These are phyloP conservation scores for Chaunax sp. DNA, from an alignment of 2,797 vertebrate species.

Conservation along the genomic window DNA sequence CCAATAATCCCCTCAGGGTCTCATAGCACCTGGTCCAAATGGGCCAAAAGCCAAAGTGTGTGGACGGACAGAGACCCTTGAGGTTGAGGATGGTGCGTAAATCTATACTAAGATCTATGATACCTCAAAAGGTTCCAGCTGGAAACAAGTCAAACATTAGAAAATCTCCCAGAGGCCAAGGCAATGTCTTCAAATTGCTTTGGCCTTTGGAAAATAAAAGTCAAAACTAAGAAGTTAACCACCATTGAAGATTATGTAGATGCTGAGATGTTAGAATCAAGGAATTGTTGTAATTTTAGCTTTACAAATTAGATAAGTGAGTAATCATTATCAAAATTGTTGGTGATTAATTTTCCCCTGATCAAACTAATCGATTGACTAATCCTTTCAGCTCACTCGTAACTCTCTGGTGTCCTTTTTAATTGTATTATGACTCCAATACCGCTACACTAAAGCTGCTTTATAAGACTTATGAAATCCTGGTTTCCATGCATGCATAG, in stretches of 20 bases:
- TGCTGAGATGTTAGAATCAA: neutral
- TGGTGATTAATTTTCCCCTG: neutral
- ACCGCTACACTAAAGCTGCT: conserved; percentile 9
- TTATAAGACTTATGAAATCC: conserved; percentile 1
- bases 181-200: neutral
- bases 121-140: conserved; percentile 1
- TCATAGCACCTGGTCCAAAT: conserved; percentile 77
- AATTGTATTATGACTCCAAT: conserved; percentile 4
- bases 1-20: conserved; percentile 83
- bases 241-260: neutral
- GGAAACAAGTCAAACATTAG: neutral
- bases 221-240: neutral
- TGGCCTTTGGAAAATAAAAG: no score
- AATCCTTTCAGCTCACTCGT: neutral
- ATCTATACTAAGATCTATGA: conserved; percentile 20
- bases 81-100: conserved; percentile 26
- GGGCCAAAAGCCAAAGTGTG: conserved; percentile 66
- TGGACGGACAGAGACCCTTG: conserved; percentile 24
- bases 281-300: neutral
- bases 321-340: neutral
- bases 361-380: neutral
- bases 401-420: neutral
- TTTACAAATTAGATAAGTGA: neutral
- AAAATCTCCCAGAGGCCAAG: neutral
- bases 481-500: neutral